Percentiles rank a stretch among this genome's conserved stretches.
Evolutionary conservation across 2,888 invertebrate genomes (phyloP).

Genomic region (Apocheima hispidaria): DNA sequence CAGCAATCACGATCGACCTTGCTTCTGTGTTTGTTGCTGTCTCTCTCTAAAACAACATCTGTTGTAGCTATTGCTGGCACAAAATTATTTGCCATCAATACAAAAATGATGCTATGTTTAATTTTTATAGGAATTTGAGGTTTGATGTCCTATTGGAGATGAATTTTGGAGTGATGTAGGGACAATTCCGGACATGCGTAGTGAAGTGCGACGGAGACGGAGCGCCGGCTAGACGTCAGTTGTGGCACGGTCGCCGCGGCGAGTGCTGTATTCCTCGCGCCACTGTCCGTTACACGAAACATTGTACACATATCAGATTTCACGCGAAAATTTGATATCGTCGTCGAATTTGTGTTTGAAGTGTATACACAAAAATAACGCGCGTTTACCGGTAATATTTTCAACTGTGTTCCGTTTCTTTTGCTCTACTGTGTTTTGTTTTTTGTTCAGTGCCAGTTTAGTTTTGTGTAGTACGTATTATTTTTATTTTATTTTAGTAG

Average conservation of each 20-base stretch:
- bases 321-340: conserved; percentile 84
- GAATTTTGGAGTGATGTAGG: conserved; percentile 67
- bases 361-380: conserved; percentile 67
- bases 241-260: conserved; percentile 71
- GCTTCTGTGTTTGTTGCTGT: conserved; percentile 53
- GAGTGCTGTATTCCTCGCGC: conserved; percentile 60
- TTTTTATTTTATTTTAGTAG: conserved; percentile 52
- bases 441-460: conserved; percentile 69
- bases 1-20: conserved; percentile 76
- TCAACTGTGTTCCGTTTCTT: conserved; percentile 62
- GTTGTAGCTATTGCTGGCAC: conserved; percentile 23
- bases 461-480: conserved; percentile 71
- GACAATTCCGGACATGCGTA: conserved; percentile 83
- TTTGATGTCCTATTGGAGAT: conserved; percentile 54
- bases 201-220: conserved; percentile 75
- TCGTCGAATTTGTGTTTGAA: conserved; percentile 77
- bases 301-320: conserved; percentile 84
- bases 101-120: not conserved
- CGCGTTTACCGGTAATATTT: conserved; percentile 70
- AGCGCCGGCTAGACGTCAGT: conserved; percentile 70
- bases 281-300: conserved; percentile 52
- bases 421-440: conserved; percentile 74
- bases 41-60: conserved; percentile 52
- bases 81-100: conserved; percentile 6
- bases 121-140: conserved; percentile 36